These are phyloP conservation scores for Tolmerus cingulatus DNA, from an alignment of 2,888 invertebrate genomes.

Conservation along the genomic window DNA sequence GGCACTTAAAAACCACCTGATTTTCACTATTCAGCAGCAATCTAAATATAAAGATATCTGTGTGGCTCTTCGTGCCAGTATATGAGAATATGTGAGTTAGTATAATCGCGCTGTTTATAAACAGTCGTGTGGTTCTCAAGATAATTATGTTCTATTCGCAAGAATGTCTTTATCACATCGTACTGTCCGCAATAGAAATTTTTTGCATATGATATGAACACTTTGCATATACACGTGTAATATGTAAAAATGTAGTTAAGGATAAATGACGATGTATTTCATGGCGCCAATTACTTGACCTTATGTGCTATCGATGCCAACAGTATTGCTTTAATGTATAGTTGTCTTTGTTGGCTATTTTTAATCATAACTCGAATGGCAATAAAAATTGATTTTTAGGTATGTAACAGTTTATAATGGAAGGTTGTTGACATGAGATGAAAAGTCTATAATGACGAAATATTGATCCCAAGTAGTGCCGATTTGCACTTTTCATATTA, in stretches of 20 bases:
- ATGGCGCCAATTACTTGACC: neutral
- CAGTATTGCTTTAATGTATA: neutral
- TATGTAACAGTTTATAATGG: neutral
- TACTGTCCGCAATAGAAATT: neutral
- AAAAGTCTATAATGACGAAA: neutral
- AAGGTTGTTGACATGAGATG: constrained; percentile 32
- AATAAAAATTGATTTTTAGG: constrained; percentile 31
- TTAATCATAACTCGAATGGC: neutral
- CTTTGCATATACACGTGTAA: neutral
- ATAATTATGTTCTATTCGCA: neutral
- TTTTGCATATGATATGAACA: neutral
- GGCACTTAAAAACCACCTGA: constrained; percentile 29
- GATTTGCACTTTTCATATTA: neutral
- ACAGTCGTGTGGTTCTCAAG: neutral
- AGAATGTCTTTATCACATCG: neutral
- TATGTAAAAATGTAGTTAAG: neutral
- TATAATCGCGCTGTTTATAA: constrained; percentile 6
- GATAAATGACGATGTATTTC: neutral
- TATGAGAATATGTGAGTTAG: neutral
- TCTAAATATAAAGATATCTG: constrained; percentile 7
- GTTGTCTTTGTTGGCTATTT: constrained; percentile 10
- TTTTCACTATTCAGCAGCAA: neutral
- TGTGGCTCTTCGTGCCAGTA: neutral
- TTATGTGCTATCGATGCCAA: neutral
- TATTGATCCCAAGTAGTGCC: neutral